Evolutionary conservation across 2,113 vertebrate species (phyloP).

Genomic region (Xiphorhynchus elegans): DNA sequence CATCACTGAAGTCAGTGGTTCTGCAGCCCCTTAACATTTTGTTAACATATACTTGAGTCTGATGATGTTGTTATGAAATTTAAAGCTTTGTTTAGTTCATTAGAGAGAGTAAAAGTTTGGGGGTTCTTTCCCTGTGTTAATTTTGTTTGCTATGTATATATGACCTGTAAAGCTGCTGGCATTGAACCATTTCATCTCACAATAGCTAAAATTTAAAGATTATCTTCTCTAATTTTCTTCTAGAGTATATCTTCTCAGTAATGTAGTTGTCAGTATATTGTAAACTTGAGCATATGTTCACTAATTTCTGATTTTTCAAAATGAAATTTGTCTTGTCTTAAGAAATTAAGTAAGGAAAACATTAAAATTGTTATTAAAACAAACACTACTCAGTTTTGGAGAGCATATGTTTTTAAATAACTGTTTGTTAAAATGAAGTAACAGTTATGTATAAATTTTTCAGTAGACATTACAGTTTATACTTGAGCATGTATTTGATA

Average conservation of each 20-base stretch:
- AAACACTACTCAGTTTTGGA: not conserved
- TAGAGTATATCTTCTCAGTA: not conserved
- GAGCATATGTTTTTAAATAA: not conserved
- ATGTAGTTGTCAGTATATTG: not conserved
- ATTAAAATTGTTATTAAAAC: not conserved
- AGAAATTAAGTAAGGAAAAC: not conserved
- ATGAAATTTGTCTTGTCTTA: not conserved
- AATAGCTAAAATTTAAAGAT: not conserved
- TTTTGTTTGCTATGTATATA: not conserved
- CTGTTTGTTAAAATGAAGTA: not conserved
- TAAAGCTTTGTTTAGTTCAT: not conserved
- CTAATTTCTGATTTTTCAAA: not conserved
- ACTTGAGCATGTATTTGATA: not conserved
- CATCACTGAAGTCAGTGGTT: not conserved
- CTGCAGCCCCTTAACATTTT: not conserved
- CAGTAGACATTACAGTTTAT: not conserved
- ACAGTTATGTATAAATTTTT: not conserved
- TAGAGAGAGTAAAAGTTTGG: not conserved
- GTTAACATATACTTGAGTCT: not conserved
- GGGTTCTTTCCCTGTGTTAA: not conserved
- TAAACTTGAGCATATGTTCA: not conserved
- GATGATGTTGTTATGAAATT: not conserved
- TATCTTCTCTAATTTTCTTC: not conserved
- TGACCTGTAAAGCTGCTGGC: not conserved
- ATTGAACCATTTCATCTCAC: not conserved